Evolutionary conservation across 2,797 vertebrate genomes (phyloP).

Genomic region (Pipistrellus pipistrellus): DNA sequence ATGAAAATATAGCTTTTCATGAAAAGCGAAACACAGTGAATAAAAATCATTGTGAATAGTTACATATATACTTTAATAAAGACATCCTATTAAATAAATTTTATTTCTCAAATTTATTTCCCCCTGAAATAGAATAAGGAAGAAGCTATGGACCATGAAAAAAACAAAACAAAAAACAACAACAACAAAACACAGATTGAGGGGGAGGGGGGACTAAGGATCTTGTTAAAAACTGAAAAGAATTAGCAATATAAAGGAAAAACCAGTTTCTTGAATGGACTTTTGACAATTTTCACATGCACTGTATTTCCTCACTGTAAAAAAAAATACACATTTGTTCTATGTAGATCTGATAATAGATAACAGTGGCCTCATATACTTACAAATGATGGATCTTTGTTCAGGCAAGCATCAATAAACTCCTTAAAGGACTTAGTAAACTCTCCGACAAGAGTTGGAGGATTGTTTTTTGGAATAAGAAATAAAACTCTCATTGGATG

Average conservation of each 20-base stretch:
- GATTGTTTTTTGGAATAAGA: slow-evolving; percentile 92
- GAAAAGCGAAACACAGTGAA: slow-evolving; percentile 27
- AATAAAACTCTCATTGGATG: slow-evolving; percentile 93
- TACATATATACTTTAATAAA: slow-evolving; percentile 28
- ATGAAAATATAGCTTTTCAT: not conserved
- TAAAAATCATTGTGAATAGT: slow-evolving; percentile 1
- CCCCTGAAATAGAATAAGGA: slow-evolving; percentile 49
- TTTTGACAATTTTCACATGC: not conserved
- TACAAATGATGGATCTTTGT: slow-evolving; percentile 92
- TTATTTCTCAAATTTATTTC: slow-evolving; percentile 39
- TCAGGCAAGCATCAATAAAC: slow-evolving; percentile 92
- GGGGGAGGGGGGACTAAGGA: not conserved
- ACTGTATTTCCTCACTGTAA: not conserved
- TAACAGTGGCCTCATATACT: slow-evolving; percentile 83
- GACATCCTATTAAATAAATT: slow-evolving; percentile 13
- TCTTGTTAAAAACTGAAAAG: slow-evolving; percentile 17
- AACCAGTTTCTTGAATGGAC: slow-evolving; percentile 2
- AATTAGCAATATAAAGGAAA: not conserved
- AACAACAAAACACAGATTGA: too few relatives aligned
- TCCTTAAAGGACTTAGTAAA: slow-evolving; percentile 92
- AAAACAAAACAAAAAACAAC: not conserved
- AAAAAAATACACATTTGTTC: slow-evolving; percentile 3
- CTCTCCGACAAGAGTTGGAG: slow-evolving; percentile 90
- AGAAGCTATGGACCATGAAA: not conserved
- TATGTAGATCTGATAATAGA: slow-evolving; percentile 2